These are phyloP conservation scores for Hucho hucho DNA, from an alignment of 2,113 vertebrate genomes.

Conservation along the genomic window DNA sequence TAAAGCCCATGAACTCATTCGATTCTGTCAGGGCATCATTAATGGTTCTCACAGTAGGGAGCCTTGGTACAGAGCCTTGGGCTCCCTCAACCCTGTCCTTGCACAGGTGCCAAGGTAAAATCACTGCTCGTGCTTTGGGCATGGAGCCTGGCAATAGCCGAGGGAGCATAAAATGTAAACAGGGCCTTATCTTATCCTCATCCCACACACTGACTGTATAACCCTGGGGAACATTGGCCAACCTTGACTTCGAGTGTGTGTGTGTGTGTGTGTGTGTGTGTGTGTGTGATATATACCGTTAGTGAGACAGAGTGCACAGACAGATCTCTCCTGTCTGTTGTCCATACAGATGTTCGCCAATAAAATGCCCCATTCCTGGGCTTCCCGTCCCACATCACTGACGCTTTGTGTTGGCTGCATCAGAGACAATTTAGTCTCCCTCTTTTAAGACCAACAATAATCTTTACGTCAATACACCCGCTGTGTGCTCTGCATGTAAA, in stretches of 20 bases:
- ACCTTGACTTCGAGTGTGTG: constrained; percentile 45
- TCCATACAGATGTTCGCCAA: constrained; percentile 18
- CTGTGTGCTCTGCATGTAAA: background rate
- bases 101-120: constrained; percentile 57
- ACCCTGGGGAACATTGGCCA: constrained; percentile 36
- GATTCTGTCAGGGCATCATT: background rate
- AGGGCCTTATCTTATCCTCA: constrained; percentile 62
- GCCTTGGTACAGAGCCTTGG: constrained; percentile 39
- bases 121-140: constrained; percentile 43
- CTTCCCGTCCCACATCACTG: background rate
- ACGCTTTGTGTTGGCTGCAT: background rate
- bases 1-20: background rate
- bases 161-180: constrained; percentile 57
- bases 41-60: background rate
- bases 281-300: background rate
- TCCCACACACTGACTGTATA: constrained; percentile 46
- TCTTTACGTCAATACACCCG: background rate
- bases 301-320: constrained; percentile 26
- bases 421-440: background rate
- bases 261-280: background rate
- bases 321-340: constrained; percentile 2
- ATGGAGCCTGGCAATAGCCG: constrained; percentile 47
- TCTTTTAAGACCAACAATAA: background rate
- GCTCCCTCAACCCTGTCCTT: constrained; percentile 46
- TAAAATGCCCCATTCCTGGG: background rate